Evolutionary conservation across 1,140 invertebrate genomes (phyloP).

Genomic region (Arion vulgaris): DNA sequence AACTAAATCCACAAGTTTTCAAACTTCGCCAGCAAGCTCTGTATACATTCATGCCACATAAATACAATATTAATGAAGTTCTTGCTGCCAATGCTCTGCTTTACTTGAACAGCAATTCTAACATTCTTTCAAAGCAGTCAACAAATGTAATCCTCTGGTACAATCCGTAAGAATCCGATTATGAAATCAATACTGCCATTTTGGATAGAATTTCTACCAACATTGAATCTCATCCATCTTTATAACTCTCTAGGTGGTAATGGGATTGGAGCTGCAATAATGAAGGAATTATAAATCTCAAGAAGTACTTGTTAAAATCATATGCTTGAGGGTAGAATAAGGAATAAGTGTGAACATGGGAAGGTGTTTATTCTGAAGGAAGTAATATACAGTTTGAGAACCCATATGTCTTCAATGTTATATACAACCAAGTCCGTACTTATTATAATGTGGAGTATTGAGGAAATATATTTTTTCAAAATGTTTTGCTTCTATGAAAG

Average conservation of each 20-base stretch:
- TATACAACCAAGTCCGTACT: not conserved
- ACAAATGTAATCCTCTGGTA: not conserved
- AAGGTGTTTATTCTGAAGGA: not conserved
- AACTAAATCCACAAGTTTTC: not conserved
- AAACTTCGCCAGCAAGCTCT: too few relatives aligned
- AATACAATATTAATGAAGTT: too few relatives aligned
- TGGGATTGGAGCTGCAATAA: not conserved
- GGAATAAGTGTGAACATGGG: not conserved
- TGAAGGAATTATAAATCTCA: constrained; percentile 1
- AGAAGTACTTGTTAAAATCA: not conserved
- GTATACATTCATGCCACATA: too few relatives aligned
- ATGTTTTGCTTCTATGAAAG: too few relatives aligned
- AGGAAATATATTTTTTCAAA: too few relatives aligned
- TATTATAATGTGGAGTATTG: too few relatives aligned
- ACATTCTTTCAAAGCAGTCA: too few relatives aligned
- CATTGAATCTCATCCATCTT: not conserved
- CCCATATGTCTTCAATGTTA: not conserved
- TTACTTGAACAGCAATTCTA: too few relatives aligned
- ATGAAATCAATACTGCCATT: not conserved
- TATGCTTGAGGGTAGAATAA: not conserved
- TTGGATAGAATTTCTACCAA: not conserved
- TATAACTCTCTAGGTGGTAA: not conserved
- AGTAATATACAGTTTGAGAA: not conserved
- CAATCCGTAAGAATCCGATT: not conserved
- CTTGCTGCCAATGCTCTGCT: too few relatives aligned